phyloP scores from a whole-genome alignment of 2,113 vertebrate species.

The Cochlearius cochlearius region DNA sequence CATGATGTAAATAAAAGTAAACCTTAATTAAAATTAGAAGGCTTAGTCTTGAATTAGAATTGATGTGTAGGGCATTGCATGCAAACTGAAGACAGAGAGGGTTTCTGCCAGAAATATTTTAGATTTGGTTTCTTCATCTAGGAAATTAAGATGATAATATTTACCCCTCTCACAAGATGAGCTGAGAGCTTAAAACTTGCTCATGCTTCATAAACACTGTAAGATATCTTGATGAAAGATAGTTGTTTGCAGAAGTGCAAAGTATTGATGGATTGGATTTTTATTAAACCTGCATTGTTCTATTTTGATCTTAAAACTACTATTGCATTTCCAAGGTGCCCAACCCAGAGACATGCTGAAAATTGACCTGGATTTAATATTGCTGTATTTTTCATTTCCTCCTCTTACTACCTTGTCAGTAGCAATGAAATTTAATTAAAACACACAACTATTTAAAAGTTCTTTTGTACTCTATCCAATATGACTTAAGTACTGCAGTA shows the following conservation, averaged over 20 bases:
- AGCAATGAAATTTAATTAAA: slow-evolving; percentile 16
- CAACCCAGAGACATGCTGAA: neutral
- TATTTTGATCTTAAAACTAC: neutral
- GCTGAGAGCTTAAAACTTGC: neutral
- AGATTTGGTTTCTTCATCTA: neutral
- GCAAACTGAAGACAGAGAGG: neutral
- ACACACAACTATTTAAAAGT: neutral
- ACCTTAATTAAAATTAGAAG: neutral
- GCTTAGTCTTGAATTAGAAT: neutral
- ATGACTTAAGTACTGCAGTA: neutral
- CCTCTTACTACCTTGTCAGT: neutral
- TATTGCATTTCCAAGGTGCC: neutral
- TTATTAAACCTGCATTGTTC: slow-evolving; percentile 7
- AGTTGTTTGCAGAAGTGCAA: neutral
- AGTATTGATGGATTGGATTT: neutral
- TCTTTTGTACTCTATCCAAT: neutral
- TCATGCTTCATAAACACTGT: neutral
- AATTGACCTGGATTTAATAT: slow-evolving; percentile 31
- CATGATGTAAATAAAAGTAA: neutral
- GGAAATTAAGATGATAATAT: neutral
- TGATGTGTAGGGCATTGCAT: neutral
- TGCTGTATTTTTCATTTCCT: slow-evolving; percentile 9
- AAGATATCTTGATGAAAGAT: neutral
- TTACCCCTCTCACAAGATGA: neutral
- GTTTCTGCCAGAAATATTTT: neutral